phyloP scores from a whole-genome alignment of 2,113 vertebrate genomes.

The Benthochromis sp. region DNA sequence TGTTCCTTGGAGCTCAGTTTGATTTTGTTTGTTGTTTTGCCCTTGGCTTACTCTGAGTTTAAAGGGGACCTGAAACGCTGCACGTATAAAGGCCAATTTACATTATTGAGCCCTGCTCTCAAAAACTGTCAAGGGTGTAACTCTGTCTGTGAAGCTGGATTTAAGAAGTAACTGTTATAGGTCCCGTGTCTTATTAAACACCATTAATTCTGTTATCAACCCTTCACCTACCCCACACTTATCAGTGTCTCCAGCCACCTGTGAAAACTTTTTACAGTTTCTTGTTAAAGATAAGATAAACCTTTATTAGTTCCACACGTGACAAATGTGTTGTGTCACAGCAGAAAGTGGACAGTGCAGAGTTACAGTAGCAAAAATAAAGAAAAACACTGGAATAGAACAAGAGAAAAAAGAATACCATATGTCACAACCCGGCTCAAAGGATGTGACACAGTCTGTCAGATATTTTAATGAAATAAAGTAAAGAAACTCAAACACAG shows the following conservation, averaged over 20 bases:
- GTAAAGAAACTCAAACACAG: fast-evolving
- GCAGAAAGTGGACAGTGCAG: fast-evolving
- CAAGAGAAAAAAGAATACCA: fast-evolving
- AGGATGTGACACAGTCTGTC: neutral
- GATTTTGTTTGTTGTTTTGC: neutral
- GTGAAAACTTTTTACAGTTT: fast-evolving
- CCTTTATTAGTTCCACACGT: fast-evolving
- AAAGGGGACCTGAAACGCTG: fast-evolving
- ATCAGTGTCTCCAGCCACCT: fast-evolving
- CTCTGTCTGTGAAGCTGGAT: fast-evolving
- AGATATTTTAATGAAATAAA: neutral
- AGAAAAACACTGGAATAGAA: neutral
- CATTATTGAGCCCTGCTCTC: fast-evolving
- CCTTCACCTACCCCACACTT: fast-evolving
- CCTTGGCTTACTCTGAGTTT: no score
- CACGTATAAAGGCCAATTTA: fast-evolving
- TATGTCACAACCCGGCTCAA: neutral
- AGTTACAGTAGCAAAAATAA: fast-evolving
- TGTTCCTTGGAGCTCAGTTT: neutral
- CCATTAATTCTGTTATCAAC: fast-evolving
- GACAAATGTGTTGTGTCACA: neutral
- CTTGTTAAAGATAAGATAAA: neutral
- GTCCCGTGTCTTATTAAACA: fast-evolving
- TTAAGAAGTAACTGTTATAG: fast-evolving
- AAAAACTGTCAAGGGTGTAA: neutral